Evolutionary conservation across 2,888 invertebrate species (phyloP), one percentile per base, ranked within the genome.

Genomic region (Lasioglossum vierecki): DNA sequence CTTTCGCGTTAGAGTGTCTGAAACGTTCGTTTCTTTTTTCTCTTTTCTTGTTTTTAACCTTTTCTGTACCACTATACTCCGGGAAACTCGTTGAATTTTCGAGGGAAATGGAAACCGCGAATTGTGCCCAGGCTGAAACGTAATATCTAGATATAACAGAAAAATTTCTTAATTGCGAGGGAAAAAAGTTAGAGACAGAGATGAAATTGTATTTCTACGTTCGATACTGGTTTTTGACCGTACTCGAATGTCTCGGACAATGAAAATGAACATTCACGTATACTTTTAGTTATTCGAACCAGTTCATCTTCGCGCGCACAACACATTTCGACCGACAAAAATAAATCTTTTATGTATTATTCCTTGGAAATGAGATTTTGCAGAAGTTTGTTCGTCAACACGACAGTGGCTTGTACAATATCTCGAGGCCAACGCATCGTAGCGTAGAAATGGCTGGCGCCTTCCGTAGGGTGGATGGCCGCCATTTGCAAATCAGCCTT

Each of bases 401-500:
- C 39, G n/a, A 70, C n/a, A 41, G n/a, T 9, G 70, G 41, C n/a
- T 70, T n/a, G 41, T 70, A 41, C n/a, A n/a, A 41, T 39, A 70
- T n/a, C 13, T 53, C 22, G 78, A 41, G 39, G 13, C 30, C 60
- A 82, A 79, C 72, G 73, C 68, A 46, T 57, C 66, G 73, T 53
- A 76, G 89, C 91, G 91, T 91, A 92, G 90, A 91, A 91, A 91
- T 91, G 91, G 91, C 91, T 91, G 91, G 82, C 91, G 90, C 39
- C 76, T 80, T 82, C 79, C 72, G 76, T 53, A 81, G 87, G 84
- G 85, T 87, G 76, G 80, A 76, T 74, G 83, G 87, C 84, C 91
- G 91, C 91, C 91, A 91, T 91, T 91, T 91, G 90, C 90, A 89
- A 91, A 90, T 83, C 88, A 88, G 91, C 85, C 83, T 85, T 84